These are phyloP conservation scores for Pteria penguin DNA, from an alignment of 2,888 invertebrate species.

Conservation along the genomic window DNA sequence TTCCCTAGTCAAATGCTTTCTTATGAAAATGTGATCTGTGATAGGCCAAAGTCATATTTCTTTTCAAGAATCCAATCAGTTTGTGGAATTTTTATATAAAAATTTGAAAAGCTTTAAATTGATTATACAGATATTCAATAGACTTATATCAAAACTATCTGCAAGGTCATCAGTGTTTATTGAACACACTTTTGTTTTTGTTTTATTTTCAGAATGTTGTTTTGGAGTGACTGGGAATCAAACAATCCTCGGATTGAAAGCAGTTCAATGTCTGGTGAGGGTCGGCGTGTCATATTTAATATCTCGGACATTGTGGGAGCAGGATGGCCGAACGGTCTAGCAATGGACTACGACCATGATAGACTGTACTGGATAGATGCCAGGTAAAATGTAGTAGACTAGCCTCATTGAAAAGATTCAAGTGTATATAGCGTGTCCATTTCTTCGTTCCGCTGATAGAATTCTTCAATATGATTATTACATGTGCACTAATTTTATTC, in stretches of 20 bases:
- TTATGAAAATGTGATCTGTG: too few species aligned
- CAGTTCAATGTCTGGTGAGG: slow-evolving; percentile 92
- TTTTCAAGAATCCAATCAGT: too few species aligned
- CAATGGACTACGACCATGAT: slow-evolving; percentile 86
- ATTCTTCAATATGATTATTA: too few species aligned
- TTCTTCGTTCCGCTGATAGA: background rate
- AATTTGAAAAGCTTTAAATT: too few species aligned
- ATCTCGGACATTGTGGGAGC: slow-evolving; percentile 82
- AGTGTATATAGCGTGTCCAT: background rate
- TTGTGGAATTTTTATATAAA: too few species aligned
- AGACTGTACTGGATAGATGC: slow-evolving; percentile 95
- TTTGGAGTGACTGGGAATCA: slow-evolving; percentile 95
- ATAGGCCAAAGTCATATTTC: too few species aligned
- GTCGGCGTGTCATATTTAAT: slow-evolving; percentile 84
- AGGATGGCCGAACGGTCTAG: slow-evolving; percentile 93
- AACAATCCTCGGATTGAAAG: slow-evolving; percentile 90
- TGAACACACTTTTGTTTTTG: too few species aligned
- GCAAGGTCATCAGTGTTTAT: too few species aligned
- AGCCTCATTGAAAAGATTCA: background rate
- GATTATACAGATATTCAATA: too few species aligned
- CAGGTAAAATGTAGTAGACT: slow-evolving; percentile 78
- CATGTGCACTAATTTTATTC: too few species aligned
- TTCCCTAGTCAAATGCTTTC: too few species aligned
- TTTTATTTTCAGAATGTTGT: slow-evolving; percentile 91
- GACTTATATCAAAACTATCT: too few species aligned